phyloP scores from a whole-genome alignment of 2,888 invertebrate genomes.

The Calameuta filiformis region DNA sequence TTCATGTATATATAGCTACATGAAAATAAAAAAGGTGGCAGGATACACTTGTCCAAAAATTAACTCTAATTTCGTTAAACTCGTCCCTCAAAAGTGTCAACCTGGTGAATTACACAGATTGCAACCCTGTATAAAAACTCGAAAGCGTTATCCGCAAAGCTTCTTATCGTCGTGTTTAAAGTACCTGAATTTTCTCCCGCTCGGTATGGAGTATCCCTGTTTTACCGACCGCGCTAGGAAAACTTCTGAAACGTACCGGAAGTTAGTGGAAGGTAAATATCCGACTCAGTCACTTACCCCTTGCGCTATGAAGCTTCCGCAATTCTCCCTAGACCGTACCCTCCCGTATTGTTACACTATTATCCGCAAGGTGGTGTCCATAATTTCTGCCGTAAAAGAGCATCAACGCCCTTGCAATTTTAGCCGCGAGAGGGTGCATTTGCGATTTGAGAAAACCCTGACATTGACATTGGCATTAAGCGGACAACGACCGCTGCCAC shows the following conservation, averaged over 20 bases:
- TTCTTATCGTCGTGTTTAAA: background rate
- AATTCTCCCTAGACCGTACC: background rate
- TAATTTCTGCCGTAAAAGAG: background rate
- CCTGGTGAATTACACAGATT: no score
- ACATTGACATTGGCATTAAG: constrained; percentile 61
- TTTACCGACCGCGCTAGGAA: background rate
- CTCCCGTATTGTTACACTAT: background rate
- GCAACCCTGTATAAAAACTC: no score
- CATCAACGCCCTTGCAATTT: background rate
- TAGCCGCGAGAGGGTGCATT: background rate
- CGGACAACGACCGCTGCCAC: constrained; percentile 53
- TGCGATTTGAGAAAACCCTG: constrained; percentile 40
- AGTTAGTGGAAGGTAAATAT: constrained; percentile 23
- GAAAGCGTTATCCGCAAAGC: background rate
- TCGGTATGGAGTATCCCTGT: background rate
- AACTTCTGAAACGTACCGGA: background rate
- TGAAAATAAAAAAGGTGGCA: background rate
- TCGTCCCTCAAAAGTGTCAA: no score
- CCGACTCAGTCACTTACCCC: constrained; percentile 12
- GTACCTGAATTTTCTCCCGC: background rate
- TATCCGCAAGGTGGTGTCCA: background rate
- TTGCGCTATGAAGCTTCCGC: background rate
- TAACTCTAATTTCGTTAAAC: no score
- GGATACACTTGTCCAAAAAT: no score
- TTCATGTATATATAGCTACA: no score